These are phyloP conservation scores for Crotalus horridus DNA, from an alignment of 2,113 vertebrate genomes.

Conservation along the genomic window DNA sequence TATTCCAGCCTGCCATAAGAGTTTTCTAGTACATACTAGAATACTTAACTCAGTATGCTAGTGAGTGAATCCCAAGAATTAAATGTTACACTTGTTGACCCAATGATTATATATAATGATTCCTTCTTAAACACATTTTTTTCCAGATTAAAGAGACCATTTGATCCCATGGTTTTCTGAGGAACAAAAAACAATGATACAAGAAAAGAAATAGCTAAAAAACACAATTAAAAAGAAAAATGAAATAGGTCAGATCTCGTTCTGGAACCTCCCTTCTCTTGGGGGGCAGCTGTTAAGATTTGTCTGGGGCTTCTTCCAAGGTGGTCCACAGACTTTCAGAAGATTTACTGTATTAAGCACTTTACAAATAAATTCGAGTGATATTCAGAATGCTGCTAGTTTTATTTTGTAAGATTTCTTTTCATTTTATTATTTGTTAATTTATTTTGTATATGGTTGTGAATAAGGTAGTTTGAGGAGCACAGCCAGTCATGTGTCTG, in stretches of 20 bases:
- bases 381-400: background rate
- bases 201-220: background rate
- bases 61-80: background rate
- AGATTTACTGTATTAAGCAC: background rate
- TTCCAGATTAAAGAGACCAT: background rate
- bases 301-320: background rate
- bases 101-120: background rate
- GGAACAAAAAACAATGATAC: background rate
- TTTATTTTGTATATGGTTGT: background rate
- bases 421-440: background rate
- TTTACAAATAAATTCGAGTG: background rate
- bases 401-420: background rate
- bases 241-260: background rate
- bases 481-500: background rate
- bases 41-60: background rate
- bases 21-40: background rate
- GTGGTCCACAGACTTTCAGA: background rate
- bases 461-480: background rate
- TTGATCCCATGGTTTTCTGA: background rate
- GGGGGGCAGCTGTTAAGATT: background rate
- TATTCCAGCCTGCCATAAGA: background rate
- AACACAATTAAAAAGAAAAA: background rate
- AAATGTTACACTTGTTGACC: background rate
- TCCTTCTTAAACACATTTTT: background rate
- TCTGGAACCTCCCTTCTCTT: background rate